Evolutionary conservation across 92 coral and sea anemone species (phyloP).

Genomic region (Porites lobata): DNA sequence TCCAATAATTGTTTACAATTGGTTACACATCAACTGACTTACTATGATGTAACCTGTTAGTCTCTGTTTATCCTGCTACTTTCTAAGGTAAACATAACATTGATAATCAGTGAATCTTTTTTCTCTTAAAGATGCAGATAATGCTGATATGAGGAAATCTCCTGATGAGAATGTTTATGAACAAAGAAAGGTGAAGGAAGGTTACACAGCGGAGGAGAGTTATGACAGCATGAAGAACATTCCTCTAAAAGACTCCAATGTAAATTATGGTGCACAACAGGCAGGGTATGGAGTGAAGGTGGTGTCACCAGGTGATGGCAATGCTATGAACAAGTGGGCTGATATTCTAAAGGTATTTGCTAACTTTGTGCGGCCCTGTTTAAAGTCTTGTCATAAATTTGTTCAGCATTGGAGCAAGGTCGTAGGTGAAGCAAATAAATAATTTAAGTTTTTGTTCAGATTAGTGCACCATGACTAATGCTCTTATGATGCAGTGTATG

Average conservation of each 20-base stretch:
- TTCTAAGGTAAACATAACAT: background rate
- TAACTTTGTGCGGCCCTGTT: no score
- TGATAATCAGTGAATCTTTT: background rate
- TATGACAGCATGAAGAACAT: background rate
- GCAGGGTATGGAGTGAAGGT: background rate
- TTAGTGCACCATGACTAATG: no score
- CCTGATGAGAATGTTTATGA: background rate
- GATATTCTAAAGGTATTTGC: conserved; percentile 29
- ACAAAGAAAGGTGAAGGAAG: background rate
- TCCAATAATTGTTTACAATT: no score
- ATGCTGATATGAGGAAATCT: background rate
- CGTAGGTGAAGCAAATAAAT: no score
- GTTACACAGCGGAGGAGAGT: background rate
- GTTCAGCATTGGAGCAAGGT: no score
- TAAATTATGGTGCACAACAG: background rate
- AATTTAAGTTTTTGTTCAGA: no score
- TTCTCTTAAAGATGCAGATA: background rate
- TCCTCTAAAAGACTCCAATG: conserved; percentile 18
- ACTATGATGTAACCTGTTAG: no score
- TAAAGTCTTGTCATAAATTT: no score
- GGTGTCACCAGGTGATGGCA: conserved; percentile 21
- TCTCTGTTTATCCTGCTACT: background rate
- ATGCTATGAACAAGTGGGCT: conserved; percentile 19
- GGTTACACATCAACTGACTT: no score
- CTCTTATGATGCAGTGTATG: no score